Base-by-base conservation (phyloP, 2,888 invertebrate genomes). In the Melieria picta region DNA sequence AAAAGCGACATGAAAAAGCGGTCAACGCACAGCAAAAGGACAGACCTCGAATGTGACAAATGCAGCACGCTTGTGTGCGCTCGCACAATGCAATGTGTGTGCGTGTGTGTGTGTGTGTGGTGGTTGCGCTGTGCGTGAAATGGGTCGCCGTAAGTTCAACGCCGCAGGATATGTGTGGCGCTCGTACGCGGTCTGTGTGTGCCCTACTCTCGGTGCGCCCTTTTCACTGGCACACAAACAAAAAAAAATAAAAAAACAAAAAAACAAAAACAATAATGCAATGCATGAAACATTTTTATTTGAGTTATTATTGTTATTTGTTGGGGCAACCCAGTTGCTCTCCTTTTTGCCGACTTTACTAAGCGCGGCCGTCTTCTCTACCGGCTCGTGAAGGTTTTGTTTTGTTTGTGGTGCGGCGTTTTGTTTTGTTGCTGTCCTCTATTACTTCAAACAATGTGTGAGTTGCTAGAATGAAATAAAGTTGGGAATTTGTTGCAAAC, bases 251-350 rank as follows among this genome's bases (percentile, higher is more conserved):
- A n/a, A n/a, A n/a, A n/a, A 42, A 55, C 58, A 70, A 48, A 70
- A 64, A 62, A 63, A 69, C 16, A 57, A 50, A 11, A 42, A 58
- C 58, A 9, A 47, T 9, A 30, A 30, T 30, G 30, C 30, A 30
- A 60, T 60, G 67, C 58, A 60, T 67, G 73, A 42, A 71, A 67
- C 61, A 71, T 65, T 63, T 61, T 74, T 71, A 65, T 73, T 71
- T 71, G 65, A 68, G 68, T 73, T 73, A 73, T 74, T 69, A 71
- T 69, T 66, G 71, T 65, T 71, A 73, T 73, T 74, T 71, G 60
- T 71, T 69, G 65, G 65, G 61, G 62, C 69, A 69, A 7, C 50
- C 56, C 30, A 30, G 30, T 30, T 30, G 30, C 30, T 30, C 30
- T 30, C 30, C 30, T 16, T 16, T 16, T 16, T 16, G 16, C 16